These are phyloP conservation scores for Leiothrix lutea DNA, from an alignment of 2,113 vertebrate species.

Conservation along the genomic window DNA sequence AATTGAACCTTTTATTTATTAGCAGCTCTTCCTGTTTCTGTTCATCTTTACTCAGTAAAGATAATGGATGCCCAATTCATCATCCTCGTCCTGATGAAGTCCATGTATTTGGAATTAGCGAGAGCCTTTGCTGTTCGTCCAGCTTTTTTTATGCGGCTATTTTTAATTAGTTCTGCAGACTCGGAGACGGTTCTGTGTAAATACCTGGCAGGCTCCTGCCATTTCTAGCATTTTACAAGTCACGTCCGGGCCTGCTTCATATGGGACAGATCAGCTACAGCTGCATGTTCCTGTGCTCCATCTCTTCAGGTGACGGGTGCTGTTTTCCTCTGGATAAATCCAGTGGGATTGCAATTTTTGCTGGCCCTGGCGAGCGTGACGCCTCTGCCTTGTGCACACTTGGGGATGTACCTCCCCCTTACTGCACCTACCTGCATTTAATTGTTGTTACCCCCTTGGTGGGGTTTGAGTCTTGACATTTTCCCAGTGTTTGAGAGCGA, in stretches of 20 bases:
- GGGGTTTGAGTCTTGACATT: background rate
- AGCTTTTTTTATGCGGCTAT: conserved; percentile 19
- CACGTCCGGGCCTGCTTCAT: background rate
- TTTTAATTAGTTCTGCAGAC: conserved; percentile 46
- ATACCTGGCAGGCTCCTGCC: conserved; percentile 48
- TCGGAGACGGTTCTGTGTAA: background rate
- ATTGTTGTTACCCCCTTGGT: accelerated
- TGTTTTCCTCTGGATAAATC: background rate
- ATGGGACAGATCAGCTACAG: conserved; percentile 12
- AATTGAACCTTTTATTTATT: conserved; percentile 53
- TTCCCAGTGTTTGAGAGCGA: background rate
- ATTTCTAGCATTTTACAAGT: conserved; percentile 9
- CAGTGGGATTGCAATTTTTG: background rate
- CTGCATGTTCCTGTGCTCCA: background rate
- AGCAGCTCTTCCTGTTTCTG: conserved; percentile 54
- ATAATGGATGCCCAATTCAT: conserved; percentile 26
- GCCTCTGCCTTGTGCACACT: background rate
- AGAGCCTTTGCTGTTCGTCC: conserved; percentile 26
- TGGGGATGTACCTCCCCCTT: background rate
- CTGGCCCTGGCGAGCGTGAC: accelerated
- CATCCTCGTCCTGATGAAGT: background rate
- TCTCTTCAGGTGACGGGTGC: background rate
- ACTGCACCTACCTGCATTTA: background rate
- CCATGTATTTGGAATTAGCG: conserved; percentile 21
- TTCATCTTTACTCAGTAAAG: background rate